A percentile compares a stretch with the other conserved stretches of the same genome.
These are phyloP conservation scores for Daphoenositta chrysoptera DNA, from an alignment of 2,113 vertebrate species.

Conservation along the genomic window DNA sequence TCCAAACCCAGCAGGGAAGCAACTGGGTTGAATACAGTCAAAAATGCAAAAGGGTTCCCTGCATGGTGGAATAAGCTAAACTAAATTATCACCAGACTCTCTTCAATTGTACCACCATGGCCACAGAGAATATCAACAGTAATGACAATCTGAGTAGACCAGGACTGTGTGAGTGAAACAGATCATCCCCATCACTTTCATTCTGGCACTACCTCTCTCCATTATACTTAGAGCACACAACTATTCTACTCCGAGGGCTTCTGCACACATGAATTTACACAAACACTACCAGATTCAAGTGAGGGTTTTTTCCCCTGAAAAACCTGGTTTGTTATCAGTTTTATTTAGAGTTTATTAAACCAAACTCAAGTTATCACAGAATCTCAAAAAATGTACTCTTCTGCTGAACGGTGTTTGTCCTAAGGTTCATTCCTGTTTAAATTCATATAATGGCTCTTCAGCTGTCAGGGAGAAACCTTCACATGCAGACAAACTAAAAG, in stretches of 20 bases:
- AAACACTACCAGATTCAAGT: not conserved
- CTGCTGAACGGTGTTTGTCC: fast-evolving
- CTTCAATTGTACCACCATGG: not conserved
- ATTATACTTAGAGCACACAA: not conserved
- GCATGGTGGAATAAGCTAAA: not conserved
- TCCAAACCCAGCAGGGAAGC: not conserved
- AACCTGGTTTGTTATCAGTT: not conserved
- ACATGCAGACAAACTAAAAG: not conserved
- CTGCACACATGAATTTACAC: not conserved
- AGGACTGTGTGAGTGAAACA: fast-evolving
- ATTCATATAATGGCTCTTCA: not conserved
- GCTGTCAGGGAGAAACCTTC: not conserved
- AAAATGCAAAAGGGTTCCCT: not conserved
- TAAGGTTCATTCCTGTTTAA: not conserved
- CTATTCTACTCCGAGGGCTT: not conserved
- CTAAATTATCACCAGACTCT: not conserved
- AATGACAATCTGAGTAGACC: not conserved
- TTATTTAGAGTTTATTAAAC: not conserved
- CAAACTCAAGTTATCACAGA: not conserved
- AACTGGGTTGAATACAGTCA: not conserved
- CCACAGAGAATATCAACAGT: not conserved
- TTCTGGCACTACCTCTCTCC: not conserved
- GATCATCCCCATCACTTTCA: not conserved
- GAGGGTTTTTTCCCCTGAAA: not conserved
- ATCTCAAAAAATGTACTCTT: not conserved